Evolutionary conservation across 2,113 vertebrate genomes (phyloP).

Genomic region (Lepus timidus): DNA sequence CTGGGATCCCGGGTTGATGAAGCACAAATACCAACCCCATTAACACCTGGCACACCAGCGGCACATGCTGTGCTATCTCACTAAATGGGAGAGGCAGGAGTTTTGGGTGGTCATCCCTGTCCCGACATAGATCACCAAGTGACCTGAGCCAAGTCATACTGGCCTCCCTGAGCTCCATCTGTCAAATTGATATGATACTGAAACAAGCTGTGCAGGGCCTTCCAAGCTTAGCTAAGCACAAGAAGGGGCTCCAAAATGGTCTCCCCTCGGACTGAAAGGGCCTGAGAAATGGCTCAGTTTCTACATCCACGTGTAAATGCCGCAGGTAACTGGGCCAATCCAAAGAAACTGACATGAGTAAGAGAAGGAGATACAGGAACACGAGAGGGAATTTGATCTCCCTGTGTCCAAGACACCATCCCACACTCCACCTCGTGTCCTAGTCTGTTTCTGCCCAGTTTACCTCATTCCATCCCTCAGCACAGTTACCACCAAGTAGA

Average conservation of each 20-base stretch:
- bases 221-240: not conserved
- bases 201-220: not conserved
- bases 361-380: no score
- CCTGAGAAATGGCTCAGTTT: not conserved
- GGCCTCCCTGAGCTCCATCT: not conserved
- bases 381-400: not conserved
- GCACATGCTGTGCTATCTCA: not conserved
- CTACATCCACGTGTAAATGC: not conserved
- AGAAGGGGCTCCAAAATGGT: not conserved
- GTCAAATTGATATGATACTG: not conserved
- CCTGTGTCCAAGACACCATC: not conserved
- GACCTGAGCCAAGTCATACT: not conserved
- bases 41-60: not conserved
- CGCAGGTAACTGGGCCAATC: not conserved
- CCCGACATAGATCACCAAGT: not conserved
- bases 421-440: not conserved
- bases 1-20: not conserved
- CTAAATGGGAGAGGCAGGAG: not conserved
- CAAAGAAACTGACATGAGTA: not conserved
- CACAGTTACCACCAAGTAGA: not conserved
- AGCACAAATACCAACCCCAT: not conserved
- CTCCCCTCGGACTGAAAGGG: not conserved
- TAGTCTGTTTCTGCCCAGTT: not conserved
- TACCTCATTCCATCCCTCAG: not conserved
- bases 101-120: not conserved